A percentile compares a stretch with the other conserved stretches of the same genome.
These are phyloP conservation scores for Petrocephalus microphthalmus DNA, from an alignment of 2,113 vertebrate genomes.

Conservation along the genomic window DNA sequence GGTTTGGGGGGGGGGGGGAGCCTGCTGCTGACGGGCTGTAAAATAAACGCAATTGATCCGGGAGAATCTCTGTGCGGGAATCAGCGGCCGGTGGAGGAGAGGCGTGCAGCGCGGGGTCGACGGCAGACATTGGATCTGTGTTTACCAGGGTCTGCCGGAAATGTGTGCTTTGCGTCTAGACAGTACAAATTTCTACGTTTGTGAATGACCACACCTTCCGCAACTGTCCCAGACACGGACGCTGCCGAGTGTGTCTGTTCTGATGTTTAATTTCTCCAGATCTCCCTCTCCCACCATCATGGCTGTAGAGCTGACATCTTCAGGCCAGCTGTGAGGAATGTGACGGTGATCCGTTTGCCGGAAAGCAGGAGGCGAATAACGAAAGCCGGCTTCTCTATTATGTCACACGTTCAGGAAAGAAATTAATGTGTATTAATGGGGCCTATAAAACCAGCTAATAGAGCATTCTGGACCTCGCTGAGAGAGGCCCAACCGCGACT, in stretches of 20 bases:
- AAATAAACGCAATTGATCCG: constrained; percentile 64
- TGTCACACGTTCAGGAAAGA: constrained; percentile 47
- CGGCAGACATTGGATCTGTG: neutral
- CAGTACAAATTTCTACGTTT: neutral
- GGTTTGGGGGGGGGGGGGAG: constrained; percentile 53
- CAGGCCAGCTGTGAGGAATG: neutral
- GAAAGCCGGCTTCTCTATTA: constrained; percentile 34
- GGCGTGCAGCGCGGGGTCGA: neutral
- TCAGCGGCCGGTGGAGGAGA: neutral
- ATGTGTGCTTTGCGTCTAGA: neutral
- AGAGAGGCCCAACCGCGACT: constrained; percentile 86
- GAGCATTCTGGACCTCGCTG: constrained; percentile 93
- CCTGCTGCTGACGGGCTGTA: constrained; percentile 65
- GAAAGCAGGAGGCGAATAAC: neutral
- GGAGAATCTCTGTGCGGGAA: constrained; percentile 53
- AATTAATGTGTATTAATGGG: constrained; percentile 70
- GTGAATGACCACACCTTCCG: neutral
- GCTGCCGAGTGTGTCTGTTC: neutral
- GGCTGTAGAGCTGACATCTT: neutral
- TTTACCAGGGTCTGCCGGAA: neutral
- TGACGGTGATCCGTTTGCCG: neutral
- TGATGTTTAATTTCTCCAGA: neutral
- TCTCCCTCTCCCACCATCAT: neutral
- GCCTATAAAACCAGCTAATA: constrained; percentile 84
- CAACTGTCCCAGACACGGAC: neutral